phyloP scores from a whole-genome alignment of 2,888 invertebrate genomes.

The Limnephilus marmoratus region DNA sequence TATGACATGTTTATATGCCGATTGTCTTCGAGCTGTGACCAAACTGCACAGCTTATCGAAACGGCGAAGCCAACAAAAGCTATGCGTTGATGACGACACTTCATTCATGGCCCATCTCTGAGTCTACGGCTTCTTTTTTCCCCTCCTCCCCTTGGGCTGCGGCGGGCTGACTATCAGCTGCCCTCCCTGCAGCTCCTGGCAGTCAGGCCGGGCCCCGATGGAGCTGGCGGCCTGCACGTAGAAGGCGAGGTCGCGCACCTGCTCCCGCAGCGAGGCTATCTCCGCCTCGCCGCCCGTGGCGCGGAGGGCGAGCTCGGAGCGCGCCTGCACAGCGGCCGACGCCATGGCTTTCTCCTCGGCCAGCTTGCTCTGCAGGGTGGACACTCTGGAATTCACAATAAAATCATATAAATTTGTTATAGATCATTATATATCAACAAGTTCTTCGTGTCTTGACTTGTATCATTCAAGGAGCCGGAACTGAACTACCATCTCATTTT shows the following conservation, averaged over 20 bases:
- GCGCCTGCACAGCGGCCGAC: constrained; percentile 71
- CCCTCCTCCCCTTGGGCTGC: constrained; percentile 21
- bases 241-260: constrained; percentile 97
- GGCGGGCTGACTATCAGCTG: constrained; percentile 45
- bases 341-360: constrained; percentile 92
- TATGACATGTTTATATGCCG: too few species aligned
- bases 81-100: too few species aligned
- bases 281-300: constrained; percentile 76
- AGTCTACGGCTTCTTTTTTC: constrained; percentile 7
- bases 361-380: constrained; percentile 83
- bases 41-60: too few species aligned
- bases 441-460: too few species aligned
- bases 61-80: too few species aligned
- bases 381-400: constrained; percentile 74
- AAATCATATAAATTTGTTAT: too few species aligned
- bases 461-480: too few species aligned
- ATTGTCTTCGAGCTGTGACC: too few species aligned
- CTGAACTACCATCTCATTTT: too few species aligned
- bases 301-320: constrained; percentile 71
- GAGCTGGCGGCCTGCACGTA: constrained; percentile 90
- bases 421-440: too few species aligned
- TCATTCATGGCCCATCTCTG: not conserved
- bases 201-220: constrained; percentile 70
- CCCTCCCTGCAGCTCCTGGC: constrained; percentile 67
- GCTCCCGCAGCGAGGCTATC: constrained; percentile 91